phyloP scores from a whole-genome alignment of 2,888 invertebrate genomes.

The Sinodicranocentrus sp. region DNA sequence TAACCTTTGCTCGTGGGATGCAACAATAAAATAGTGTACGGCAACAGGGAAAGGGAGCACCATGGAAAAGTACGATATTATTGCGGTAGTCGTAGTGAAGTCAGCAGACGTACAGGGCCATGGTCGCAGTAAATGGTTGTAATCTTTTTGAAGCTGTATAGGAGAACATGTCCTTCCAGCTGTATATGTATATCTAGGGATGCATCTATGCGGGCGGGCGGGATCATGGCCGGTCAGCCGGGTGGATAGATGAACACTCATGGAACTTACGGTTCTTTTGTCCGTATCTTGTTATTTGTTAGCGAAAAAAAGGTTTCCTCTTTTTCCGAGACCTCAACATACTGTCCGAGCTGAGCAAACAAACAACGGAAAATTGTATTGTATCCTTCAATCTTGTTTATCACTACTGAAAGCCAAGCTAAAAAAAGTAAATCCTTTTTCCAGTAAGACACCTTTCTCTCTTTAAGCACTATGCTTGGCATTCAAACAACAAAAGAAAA shows the following conservation, averaged over 20 bases:
- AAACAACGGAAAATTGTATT: background rate
- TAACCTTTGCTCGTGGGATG: background rate
- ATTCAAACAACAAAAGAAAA: no score
- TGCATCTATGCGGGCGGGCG: slow-evolving; percentile 31
- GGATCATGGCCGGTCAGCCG: slow-evolving; percentile 59
- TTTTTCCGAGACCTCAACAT: background rate
- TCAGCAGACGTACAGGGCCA: slow-evolving; percentile 25
- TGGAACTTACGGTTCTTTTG: background rate
- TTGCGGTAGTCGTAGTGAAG: background rate
- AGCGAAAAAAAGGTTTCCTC: background rate
- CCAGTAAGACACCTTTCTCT: no score
- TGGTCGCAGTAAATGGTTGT: slow-evolving; percentile 32
- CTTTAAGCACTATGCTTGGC: no score
- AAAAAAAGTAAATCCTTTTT: no score
- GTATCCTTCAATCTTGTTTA: background rate
- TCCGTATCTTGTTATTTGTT: background rate
- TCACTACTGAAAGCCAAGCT: no score
- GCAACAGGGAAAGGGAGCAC: background rate
- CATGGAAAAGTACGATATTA: slow-evolving; percentile 1
- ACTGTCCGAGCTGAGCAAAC: no score
- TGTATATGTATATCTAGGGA: background rate
- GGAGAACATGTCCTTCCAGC: no score
- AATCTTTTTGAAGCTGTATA: no score
- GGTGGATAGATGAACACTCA: background rate
- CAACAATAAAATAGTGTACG: slow-evolving; percentile 6